phyloP scores from a whole-genome alignment of 1,140 invertebrate genomes.

The Drosophila pruinosa region DNA sequence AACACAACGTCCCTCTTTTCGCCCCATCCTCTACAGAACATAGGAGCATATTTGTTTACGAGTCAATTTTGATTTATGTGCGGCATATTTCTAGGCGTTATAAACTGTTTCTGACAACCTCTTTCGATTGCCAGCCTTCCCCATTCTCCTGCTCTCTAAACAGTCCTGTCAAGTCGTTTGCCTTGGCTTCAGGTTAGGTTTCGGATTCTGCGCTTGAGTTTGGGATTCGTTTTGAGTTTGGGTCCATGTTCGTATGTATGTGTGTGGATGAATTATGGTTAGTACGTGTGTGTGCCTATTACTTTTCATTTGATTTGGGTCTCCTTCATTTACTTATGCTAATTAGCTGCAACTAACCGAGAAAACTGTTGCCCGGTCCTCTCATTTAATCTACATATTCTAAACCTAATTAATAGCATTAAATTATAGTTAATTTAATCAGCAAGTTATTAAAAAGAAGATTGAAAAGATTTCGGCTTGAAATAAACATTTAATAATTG shows the following conservation, averaged over 20 bases:
- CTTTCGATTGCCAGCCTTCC: constrained; percentile 21
- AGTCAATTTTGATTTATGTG: constrained; percentile 77
- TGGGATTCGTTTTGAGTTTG: not conserved
- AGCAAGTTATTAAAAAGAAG: no score
- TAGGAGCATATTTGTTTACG: constrained; percentile 55
- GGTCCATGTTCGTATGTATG: constrained; percentile 5
- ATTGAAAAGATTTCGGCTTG: not conserved
- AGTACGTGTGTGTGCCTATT: constrained; percentile 39
- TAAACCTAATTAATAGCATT: constrained; percentile 18
- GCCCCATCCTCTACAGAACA: not conserved
- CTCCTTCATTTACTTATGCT: constrained; percentile 42
- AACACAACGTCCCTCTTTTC: not conserved
- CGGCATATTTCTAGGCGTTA: constrained; percentile 74
- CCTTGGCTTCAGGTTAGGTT: not conserved
- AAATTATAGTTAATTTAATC: constrained; percentile 34
- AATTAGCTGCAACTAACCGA: constrained; percentile 49
- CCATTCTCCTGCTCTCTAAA: not conserved
- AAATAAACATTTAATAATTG: not conserved
- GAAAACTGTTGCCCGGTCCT: constrained; percentile 18
- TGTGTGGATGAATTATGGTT: constrained; percentile 56
- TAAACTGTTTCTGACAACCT: constrained; percentile 72
- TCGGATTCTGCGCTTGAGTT: not conserved
- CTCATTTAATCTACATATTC: constrained; percentile 20
- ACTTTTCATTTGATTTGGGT: constrained; percentile 58
- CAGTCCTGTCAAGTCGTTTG: constrained; percentile 16